A percentile compares a stretch with the other conserved stretches of the same genome.
Conservation (phyloP, 2,113 vertebrate species). For the Verasper variegatus region DNA sequence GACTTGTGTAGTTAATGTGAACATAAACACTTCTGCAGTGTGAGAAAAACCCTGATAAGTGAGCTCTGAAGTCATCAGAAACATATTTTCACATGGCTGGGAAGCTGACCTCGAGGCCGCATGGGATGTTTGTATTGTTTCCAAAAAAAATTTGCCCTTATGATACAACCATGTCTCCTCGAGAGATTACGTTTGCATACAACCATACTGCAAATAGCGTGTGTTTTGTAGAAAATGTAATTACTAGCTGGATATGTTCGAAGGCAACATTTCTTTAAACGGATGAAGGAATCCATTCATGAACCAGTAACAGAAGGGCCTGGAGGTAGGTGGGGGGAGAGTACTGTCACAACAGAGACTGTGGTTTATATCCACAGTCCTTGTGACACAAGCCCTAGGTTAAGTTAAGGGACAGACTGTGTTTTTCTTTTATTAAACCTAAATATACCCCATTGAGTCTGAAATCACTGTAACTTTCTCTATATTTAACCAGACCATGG, state of each 20-base stretch:
- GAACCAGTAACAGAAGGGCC: no score
- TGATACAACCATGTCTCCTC: background rate
- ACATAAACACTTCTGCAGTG: conserved; percentile 2
- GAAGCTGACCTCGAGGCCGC: background rate
- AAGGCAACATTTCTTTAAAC: no score
- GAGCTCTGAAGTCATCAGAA: conserved; percentile 3
- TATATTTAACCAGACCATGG: no score
- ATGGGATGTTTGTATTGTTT: background rate
- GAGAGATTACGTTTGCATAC: background rate
- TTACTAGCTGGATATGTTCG: background rate
- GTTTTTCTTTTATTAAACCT: no score
- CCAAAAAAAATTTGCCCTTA: background rate
- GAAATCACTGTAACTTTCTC: no score
- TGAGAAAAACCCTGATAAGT: conserved; percentile 11
- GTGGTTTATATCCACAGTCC: no score
- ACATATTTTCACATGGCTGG: conserved; percentile 2
- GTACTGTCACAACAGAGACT: no score
- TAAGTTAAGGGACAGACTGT: no score
- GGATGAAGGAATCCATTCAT: no score
- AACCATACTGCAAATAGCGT: background rate
- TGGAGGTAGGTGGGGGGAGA: no score
- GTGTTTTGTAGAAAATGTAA: background rate
- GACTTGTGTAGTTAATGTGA: background rate
- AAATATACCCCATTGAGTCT: no score
- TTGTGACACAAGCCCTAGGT: no score